Percentiles rank a stretch among this genome's conserved stretches.
Evolutionary conservation across 1,140 invertebrate genomes (phyloP).

Genomic region (Hestina assimilis): DNA sequence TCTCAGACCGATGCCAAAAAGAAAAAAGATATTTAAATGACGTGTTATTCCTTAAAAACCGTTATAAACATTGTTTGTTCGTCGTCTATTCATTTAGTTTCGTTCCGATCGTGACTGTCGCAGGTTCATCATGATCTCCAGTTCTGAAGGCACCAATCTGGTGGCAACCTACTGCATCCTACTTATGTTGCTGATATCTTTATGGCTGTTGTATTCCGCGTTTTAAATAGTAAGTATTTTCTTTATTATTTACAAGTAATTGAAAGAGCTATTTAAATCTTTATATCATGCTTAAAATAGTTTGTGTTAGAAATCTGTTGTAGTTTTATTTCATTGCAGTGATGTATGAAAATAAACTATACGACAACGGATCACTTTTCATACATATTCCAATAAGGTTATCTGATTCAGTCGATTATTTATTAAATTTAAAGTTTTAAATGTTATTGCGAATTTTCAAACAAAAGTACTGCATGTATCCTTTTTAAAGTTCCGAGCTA

Average conservation of each 20-base stretch:
- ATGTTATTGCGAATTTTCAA: no score
- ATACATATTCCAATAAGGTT: no score
- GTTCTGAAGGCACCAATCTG: conserved; percentile 58
- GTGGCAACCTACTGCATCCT: conserved; percentile 63
- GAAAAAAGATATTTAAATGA: conserved; percentile 57
- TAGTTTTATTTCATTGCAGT: no score
- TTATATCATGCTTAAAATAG: no score
- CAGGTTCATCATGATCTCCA: conserved; percentile 46
- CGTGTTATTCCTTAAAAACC: conserved; percentile 39
- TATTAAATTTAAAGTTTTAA: no score
- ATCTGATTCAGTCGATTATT: no score
- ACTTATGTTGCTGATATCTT: conserved; percentile 52
- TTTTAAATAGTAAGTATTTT: conserved; percentile 56
- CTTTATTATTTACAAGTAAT: background rate
- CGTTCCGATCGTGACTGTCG: conserved; percentile 28
- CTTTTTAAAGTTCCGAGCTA: no score
- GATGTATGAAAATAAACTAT: no score
- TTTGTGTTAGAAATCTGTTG: no score
- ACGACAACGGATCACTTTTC: no score
- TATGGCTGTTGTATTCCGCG: conserved; percentile 66
- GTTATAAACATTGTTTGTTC: conserved; percentile 36
- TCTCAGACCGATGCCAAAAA: conserved; percentile 47
- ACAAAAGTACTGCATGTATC: no score
- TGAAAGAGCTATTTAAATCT: background rate
- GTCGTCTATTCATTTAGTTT: conserved; percentile 17